phyloP scores from a whole-genome alignment of 2,888 invertebrate species.

The Formica aserva region DNA sequence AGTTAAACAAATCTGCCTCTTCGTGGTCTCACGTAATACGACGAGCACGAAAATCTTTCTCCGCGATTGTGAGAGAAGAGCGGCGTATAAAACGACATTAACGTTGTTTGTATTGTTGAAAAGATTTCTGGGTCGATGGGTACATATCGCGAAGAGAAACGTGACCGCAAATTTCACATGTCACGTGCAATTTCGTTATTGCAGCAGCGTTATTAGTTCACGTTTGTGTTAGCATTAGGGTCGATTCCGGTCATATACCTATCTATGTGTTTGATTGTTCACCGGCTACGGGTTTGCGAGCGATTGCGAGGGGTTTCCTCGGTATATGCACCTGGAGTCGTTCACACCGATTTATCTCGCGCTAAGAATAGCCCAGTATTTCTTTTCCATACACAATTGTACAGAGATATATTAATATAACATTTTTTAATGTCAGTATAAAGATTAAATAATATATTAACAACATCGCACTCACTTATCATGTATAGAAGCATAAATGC shows the following conservation, averaged over 20 bases:
- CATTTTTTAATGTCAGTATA: conserved; percentile 1
- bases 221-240: conserved; percentile 46
- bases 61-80: background rate
- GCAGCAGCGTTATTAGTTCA: conserved; percentile 52
- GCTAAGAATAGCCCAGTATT: conserved; percentile 35
- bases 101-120: background rate
- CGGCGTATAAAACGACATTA: background rate
- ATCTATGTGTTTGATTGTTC: conserved; percentile 49
- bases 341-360: conserved; percentile 61
- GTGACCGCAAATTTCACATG: conserved; percentile 28
- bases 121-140: conserved; percentile 36
- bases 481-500: background rate
- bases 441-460: background rate
- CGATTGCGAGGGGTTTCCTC: conserved; percentile 53
- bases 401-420: conserved; percentile 25
- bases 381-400: conserved; percentile 27
- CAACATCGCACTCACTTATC: background rate
- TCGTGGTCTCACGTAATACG: background rate
- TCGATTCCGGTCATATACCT: conserved; percentile 50
- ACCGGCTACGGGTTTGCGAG: conserved; percentile 45
- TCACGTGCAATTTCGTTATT: conserved; percentile 50
- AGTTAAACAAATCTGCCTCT: background rate
- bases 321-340: conserved; percentile 58
- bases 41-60: background rate
- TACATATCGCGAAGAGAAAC: background rate